These are phyloP conservation scores for Synaphobranchus kaupii DNA, from an alignment of 2,797 vertebrate species.

Conservation along the genomic window DNA sequence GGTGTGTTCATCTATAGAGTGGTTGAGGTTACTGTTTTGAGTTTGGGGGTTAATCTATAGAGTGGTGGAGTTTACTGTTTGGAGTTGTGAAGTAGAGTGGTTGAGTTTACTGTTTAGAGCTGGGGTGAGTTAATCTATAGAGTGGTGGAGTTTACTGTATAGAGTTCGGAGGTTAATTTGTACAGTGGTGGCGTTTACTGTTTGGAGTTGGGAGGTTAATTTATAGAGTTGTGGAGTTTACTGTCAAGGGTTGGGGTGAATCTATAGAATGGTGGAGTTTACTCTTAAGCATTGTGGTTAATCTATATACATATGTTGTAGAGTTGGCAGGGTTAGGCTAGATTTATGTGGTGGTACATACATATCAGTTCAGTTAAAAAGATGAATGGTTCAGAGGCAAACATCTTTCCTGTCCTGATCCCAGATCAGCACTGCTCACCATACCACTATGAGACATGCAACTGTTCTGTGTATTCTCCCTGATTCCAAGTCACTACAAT, in stretches of 20 bases:
- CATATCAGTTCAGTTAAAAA: slow-evolving; percentile 21
- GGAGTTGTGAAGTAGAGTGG: not conserved
- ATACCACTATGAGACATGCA: not conserved
- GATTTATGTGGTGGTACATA: not conserved
- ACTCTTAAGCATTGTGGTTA: not conserved
- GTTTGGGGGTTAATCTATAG: not conserved
- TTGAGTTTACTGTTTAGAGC: not conserved
- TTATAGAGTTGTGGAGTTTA: not conserved
- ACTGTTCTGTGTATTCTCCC: not conserved
- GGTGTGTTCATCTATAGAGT: not conserved
- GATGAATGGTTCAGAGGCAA: not conserved
- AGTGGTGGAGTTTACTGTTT: not conserved
- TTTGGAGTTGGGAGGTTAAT: not conserved
- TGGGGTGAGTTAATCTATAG: not conserved
- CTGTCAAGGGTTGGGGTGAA: too few relatives aligned
- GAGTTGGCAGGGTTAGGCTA: not conserved
- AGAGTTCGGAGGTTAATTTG: too few relatives aligned
- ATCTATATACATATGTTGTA: not conserved
- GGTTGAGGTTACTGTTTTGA: not conserved
- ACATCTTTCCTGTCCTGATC: not conserved
- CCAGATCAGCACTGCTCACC: not conserved
- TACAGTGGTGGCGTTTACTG: not conserved
- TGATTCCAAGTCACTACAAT: not conserved
- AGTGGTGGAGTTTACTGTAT: not conserved
- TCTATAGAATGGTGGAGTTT: not conserved